Evolutionary conservation across 1,140 invertebrate species (phyloP).

Genomic region (Acromyrmex echinatior): DNA sequence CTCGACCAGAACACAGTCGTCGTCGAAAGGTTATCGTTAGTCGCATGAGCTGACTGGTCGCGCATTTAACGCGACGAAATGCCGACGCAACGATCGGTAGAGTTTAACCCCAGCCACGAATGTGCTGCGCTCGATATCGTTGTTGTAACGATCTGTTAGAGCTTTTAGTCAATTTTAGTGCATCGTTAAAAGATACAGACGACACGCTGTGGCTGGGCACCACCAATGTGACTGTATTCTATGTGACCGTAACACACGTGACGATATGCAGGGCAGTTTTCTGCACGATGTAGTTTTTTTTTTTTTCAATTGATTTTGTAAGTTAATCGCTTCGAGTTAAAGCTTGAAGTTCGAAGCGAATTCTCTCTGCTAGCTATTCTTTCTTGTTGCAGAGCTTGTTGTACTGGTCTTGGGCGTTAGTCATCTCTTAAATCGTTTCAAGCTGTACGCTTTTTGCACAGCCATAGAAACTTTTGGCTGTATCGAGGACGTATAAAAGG

Average conservation of each 20-base stretch:
- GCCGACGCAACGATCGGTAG: slow-evolving; percentile 24
- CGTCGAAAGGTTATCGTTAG: slow-evolving; percentile 56
- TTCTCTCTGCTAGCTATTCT: background rate
- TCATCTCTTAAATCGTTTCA: slow-evolving; percentile 10
- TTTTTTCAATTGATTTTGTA: slow-evolving; percentile 7
- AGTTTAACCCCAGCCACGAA: slow-evolving; percentile 24
- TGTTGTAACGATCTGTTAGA: slow-evolving; percentile 48
- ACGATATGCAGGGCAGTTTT: background rate
- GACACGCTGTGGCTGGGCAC: background rate
- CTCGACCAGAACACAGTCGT: slow-evolving; percentile 25
- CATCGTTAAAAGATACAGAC: slow-evolving; percentile 55
- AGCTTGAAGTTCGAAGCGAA: background rate
- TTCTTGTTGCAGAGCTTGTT: background rate
- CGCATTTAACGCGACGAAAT: slow-evolving; percentile 34
- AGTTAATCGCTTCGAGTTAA: slow-evolving; percentile 26
- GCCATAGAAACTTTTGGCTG: slow-evolving; percentile 33
- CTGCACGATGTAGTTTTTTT: slow-evolving; percentile 8
- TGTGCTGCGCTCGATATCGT: slow-evolving; percentile 7
- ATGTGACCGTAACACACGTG: background rate
- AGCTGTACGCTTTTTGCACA: background rate
- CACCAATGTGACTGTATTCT: background rate
- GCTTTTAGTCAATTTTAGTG: slow-evolving; percentile 35
- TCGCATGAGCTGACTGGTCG: background rate
- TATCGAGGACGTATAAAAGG: slow-evolving; percentile 32
- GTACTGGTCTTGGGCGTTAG: background rate